phyloP scores from a whole-genome alignment of 2,113 vertebrate species.

The Scopus umbretta region DNA sequence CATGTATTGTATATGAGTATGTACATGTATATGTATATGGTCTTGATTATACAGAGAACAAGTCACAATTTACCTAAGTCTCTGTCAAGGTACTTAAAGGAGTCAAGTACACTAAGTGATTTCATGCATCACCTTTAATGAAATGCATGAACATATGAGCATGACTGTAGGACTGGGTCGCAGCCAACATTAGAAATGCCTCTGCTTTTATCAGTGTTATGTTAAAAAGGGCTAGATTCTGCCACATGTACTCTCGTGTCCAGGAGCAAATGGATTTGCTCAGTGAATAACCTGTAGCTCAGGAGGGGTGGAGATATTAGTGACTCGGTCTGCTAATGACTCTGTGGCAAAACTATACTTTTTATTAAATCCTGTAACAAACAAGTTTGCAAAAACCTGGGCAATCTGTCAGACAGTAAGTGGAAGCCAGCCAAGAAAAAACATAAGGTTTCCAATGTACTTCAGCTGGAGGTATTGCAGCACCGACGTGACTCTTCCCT shows the following conservation, averaged over 20 bases:
- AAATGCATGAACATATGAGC: neutral
- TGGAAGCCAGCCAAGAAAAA: neutral
- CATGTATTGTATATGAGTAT: too few relatives aligned
- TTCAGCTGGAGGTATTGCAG: neutral
- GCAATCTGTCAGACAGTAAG: neutral
- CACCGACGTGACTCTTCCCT: neutral
- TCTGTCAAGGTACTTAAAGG: constrained; percentile 13
- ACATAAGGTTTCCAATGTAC: neutral
- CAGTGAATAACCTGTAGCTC: neutral
- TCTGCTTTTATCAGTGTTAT: neutral
- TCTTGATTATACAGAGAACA: neutral
- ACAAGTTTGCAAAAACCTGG: neutral
- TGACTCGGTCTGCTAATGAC: neutral
- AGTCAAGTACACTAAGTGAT: constrained; percentile 19
- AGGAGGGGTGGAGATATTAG: neutral
- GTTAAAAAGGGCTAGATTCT: neutral
- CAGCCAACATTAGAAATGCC: neutral
- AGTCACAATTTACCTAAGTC: neutral
- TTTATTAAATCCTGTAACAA: neutral
- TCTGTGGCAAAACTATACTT: neutral
- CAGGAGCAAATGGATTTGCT: neutral
- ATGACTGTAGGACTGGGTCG: neutral
- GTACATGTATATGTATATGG: too few relatives aligned
- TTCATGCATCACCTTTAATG: constrained; percentile 39
- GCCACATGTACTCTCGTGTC: neutral